Evolutionary conservation across 1,140 invertebrate species (phyloP), one percentile per base, ranked within the genome.

Genomic region (Eciton burchellii): DNA sequence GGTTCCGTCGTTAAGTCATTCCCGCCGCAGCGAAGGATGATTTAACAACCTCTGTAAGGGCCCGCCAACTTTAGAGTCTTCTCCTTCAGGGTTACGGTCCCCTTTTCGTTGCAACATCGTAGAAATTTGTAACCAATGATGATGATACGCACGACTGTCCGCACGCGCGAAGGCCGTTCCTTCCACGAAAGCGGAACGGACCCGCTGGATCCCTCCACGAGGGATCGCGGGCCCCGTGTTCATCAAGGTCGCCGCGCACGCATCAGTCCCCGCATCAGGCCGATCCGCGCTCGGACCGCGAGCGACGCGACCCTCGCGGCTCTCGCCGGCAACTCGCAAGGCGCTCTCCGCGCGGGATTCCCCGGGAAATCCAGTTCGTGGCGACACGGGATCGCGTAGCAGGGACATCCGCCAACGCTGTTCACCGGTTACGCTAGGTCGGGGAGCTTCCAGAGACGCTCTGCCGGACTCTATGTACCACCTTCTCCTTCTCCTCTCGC

Each of bases 341-440:
- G n/a, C n/a, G n/a, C n/a, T n/a, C n/a, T 19, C 45, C 54, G 41
- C 21, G 24, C n/a, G 14, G 45, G 57, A 86, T 76, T 82, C 63
- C n/a, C 63, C 57, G 21, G 63, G 29, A 54, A 57, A 74, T 19
- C 14, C 35, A 21, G 19, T n/a, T 14, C 24, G 19, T 12, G 9
- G 19, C 24, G 43, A 35, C 11, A 41, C 43, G 35, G 24, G 29
- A 56, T 11, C 8, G 11, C 11, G 73, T 84, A 56, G 83, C 21
- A 21, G 81, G n/a, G n/a, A n/a, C 6, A 45, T 63, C 45, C 56
- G 26, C 45, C 56, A 19, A 19, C 11, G 45, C 45, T 56, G n/a
- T 52, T 26, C 41, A 26, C 49, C 62, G 79, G 85, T 92, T 92
- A 90, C 77, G 88, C 86, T 92, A 91, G 90, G 91, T 91, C 91